A percentile compares a stretch with the other conserved stretches of the same genome.
phyloP scores from a whole-genome alignment of 2,888 invertebrate species.

The Microplitis deprimator region DNA sequence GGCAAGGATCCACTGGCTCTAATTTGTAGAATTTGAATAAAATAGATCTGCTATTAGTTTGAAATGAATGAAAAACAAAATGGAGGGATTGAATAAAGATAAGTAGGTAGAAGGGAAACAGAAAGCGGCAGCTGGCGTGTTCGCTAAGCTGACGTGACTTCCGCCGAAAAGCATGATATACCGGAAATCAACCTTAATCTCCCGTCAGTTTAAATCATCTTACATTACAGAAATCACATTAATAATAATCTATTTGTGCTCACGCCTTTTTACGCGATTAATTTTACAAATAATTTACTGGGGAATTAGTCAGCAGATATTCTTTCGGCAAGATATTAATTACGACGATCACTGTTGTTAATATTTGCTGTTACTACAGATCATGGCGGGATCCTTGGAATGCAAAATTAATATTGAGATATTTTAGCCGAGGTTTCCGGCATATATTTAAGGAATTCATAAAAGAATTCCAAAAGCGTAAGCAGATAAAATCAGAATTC shows the following conservation, averaged over 20 bases:
- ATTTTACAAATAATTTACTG: not conserved
- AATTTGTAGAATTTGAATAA: not conserved
- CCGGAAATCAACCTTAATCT: constrained; percentile 62
- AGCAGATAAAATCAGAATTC: constrained; percentile 25
- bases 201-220: constrained; percentile 59
- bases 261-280: constrained; percentile 34
- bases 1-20: not conserved
- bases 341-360: too few species aligned
- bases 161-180: constrained; percentile 58
- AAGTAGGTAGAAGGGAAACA: constrained; percentile 30
- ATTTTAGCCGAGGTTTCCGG: too few species aligned
- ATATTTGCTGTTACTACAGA: too few species aligned
- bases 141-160: constrained; percentile 59
- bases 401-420: too few species aligned
- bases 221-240: constrained; percentile 53
- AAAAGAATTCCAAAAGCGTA: constrained; percentile 40
- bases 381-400: too few species aligned
- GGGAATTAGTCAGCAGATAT: too few species aligned
- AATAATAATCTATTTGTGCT: not conserved
- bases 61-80: not conserved
- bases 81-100: constrained; percentile 13
- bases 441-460: constrained; percentile 35
- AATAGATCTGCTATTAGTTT: not conserved
- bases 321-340: too few species aligned
- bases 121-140: constrained; percentile 53